Evolutionary conservation across 2,888 invertebrate genomes (phyloP).

Genomic region (Drosophila eohydei): DNA sequence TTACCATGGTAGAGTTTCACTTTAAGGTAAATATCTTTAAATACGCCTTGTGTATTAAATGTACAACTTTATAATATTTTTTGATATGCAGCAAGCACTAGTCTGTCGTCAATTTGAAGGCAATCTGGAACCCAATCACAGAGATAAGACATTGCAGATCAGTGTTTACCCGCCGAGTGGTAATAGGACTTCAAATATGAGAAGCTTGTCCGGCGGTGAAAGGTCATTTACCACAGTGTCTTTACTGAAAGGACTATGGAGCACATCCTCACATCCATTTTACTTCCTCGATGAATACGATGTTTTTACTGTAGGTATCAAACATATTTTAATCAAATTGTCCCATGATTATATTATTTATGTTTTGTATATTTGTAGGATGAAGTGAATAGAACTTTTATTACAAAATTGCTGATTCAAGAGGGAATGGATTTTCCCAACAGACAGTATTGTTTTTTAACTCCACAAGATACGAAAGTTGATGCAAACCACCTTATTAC

Average conservation of each 20-base stretch:
- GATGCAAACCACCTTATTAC: constrained; percentile 86
- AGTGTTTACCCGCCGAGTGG: constrained; percentile 86
- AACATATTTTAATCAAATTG: background rate
- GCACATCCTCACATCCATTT: constrained; percentile 95
- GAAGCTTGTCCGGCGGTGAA: constrained; percentile 97
- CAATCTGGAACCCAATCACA: constrained; percentile 72
- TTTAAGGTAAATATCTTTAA: constrained; percentile 72
- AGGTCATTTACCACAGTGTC: constrained; percentile 97
- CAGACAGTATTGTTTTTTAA: constrained; percentile 95
- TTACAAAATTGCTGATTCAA: constrained; percentile 87
- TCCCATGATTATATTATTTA: background rate
- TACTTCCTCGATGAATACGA: constrained; percentile 98
- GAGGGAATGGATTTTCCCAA: constrained; percentile 89
- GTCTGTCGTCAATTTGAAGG: constrained; percentile 80
- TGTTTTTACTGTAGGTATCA: constrained; percentile 93
- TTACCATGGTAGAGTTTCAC: constrained; percentile 77
- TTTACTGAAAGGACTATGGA: constrained; percentile 97
- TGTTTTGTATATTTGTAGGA: constrained; percentile 39
- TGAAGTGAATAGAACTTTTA: constrained; percentile 68
- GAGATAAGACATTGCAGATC: constrained; percentile 79
- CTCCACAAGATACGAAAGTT: constrained; percentile 91
- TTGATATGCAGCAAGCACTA: constrained; percentile 75
- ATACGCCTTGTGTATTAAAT: background rate
- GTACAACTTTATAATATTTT: background rate
- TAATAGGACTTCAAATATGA: constrained; percentile 85